Conservation (phyloP, 2,888 invertebrate species). For the Melieria crassipennis region DNA sequence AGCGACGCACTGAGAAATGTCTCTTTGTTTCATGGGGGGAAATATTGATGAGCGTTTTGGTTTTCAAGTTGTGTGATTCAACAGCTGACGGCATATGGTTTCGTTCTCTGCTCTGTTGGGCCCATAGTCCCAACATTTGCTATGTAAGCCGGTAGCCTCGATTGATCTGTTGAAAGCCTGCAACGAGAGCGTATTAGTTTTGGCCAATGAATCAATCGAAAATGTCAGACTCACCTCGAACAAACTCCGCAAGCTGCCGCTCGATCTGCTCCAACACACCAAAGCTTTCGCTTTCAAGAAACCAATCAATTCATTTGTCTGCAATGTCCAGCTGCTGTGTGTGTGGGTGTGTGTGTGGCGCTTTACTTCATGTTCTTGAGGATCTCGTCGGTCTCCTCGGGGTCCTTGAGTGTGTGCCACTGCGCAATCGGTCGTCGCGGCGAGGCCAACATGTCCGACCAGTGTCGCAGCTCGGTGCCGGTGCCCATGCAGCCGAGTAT, state of each 20-base stretch:
- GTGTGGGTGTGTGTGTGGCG: slow-evolving; percentile 31
- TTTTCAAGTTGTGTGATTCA: slow-evolving; percentile 5
- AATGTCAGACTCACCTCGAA: no score
- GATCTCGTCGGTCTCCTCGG: slow-evolving; percentile 77
- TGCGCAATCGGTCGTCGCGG: slow-evolving; percentile 99
- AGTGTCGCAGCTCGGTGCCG: slow-evolving; percentile 98
- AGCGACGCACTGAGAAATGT: no score
- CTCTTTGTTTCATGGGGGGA: slow-evolving; percentile 29
- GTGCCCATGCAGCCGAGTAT: slow-evolving; percentile 97
- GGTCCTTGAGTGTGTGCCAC: slow-evolving; percentile 99
- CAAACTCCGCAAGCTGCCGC: not conserved
- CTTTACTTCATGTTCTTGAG: slow-evolving; percentile 64
- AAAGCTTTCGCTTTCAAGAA: slow-evolving; percentile 18
- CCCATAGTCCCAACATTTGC: no score
- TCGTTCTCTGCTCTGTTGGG: no score
- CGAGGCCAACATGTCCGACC: slow-evolving; percentile 99
- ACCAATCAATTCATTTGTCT: slow-evolving; percentile 24
- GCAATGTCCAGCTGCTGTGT: no score
- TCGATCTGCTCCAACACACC: not conserved
- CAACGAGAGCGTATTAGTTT: no score
- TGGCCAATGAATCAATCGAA: no score
- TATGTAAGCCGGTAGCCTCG: not conserved
- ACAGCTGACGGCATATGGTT: no score
- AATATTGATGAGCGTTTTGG: slow-evolving; percentile 26
- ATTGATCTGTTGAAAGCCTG: slow-evolving; percentile 34